These are phyloP conservation scores for Philereme vetulata DNA, from an alignment of 2,888 invertebrate species.

Conservation along the genomic window DNA sequence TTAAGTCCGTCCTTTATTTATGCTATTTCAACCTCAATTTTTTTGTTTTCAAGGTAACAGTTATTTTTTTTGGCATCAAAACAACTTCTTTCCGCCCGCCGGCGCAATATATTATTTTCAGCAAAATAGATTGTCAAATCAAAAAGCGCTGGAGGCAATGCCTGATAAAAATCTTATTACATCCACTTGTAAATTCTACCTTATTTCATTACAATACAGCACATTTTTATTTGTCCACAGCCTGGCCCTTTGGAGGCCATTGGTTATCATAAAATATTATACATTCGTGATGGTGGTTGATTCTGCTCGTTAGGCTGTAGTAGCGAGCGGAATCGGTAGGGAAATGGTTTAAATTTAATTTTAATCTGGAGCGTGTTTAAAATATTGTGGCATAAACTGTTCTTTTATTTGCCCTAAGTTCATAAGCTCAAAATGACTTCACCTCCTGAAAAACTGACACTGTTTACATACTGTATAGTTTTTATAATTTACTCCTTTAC, in stretches of 20 bases:
- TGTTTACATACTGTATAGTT: no score
- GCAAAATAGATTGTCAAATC: constrained; percentile 15
- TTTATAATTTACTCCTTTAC: no score
- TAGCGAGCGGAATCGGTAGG: background rate
- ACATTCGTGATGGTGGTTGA: constrained; percentile 14
- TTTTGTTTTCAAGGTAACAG: no score
- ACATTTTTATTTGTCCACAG: background rate
- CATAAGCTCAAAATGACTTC: no score
- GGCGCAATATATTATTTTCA: constrained; percentile 8
- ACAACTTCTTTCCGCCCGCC: background rate
- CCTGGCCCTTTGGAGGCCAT: constrained; percentile 8
- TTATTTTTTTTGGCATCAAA: no score
- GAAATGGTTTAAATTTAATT: background rate
- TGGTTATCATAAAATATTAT: constrained; percentile 15
- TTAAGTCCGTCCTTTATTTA: no score
- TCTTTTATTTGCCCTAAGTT: no score
- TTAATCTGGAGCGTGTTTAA: background rate
- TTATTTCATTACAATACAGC: background rate
- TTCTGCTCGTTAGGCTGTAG: constrained; percentile 9
- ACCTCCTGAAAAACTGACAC: no score
- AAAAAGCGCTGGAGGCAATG: constrained; percentile 14
- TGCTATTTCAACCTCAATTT: no score
- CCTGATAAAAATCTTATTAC: background rate
- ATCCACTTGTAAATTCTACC: background rate
- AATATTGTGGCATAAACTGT: background rate